Evolutionary conservation across 53 echinoderm and acorn worm genomes (phyloP).

Genomic region (Antedon mediterranea): DNA sequence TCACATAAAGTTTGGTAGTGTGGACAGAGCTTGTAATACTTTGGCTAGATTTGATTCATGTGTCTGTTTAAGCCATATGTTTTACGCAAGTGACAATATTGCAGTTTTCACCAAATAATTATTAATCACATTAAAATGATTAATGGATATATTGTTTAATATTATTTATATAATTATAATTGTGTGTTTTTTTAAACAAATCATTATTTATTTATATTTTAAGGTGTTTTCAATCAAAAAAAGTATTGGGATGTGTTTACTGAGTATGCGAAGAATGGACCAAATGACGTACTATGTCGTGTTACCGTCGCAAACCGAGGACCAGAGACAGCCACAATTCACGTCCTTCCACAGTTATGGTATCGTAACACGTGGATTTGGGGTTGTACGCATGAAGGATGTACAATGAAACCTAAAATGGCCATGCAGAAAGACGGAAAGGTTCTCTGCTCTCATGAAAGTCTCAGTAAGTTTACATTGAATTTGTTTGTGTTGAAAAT

Average conservation of each 20-base stretch:
- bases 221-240: conserved; percentile 75
- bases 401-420: conserved; percentile 85
- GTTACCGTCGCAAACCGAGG: conserved; percentile 83
- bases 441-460: conserved; percentile 54
- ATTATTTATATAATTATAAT: neutral
- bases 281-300: conserved; percentile 79
- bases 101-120: too few species aligned
- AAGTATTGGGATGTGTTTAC: conserved; percentile 84
- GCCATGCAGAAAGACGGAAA: conserved; percentile 62
- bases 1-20: too few species aligned
- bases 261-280: conserved; percentile 91
- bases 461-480: conserved; percentile 33
- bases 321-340: conserved; percentile 82
- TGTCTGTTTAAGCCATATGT: too few species aligned
- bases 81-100: too few species aligned
- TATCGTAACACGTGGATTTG: conserved; percentile 96
- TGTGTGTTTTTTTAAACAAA: neutral
- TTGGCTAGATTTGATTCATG: too few species aligned
- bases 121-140: neutral
- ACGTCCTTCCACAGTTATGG: conserved; percentile 78
- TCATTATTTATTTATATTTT: neutral
- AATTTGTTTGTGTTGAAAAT: too few species aligned
- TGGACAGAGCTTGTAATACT: too few species aligned
- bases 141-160: neutral
- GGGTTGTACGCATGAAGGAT: conserved; percentile 86